These are phyloP conservation scores for Cyclina sinensis DNA, from an alignment of 1,140 invertebrate genomes.

Conservation along the genomic window DNA sequence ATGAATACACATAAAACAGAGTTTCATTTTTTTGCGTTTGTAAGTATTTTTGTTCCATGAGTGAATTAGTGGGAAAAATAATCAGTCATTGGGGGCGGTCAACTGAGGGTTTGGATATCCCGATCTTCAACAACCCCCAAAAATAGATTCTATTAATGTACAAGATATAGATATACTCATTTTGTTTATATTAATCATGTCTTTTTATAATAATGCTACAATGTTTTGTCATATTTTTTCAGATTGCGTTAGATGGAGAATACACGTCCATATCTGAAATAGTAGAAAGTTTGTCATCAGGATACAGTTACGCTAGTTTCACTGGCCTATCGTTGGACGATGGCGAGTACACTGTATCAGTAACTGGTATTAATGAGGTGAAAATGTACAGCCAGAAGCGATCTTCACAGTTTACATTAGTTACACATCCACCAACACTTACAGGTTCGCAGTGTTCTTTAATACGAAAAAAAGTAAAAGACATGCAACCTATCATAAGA, in stretches of 20 bases:
- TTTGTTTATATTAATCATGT: too few relatives aligned
- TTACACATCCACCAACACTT: not conserved
- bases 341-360: conserved; percentile 31
- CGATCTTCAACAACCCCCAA: too few relatives aligned
- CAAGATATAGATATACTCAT: too few relatives aligned
- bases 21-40: not conserved
- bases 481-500: too few relatives aligned
- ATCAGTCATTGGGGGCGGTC: too few relatives aligned
- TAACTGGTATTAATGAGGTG: conserved; percentile 38
- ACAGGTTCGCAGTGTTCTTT: conserved; percentile 37
- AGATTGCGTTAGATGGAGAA: conserved; percentile 1
- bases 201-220: too few relatives aligned
- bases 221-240: not conserved
- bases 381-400: conserved; percentile 48
- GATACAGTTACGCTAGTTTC: conserved; percentile 30
- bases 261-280: not conserved
- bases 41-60: not conserved
- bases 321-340: not conserved
- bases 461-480: too few relatives aligned
- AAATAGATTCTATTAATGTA: too few relatives aligned
- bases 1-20: too few relatives aligned
- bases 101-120: too few relatives aligned
- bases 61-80: too few relatives aligned
- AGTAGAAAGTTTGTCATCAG: not conserved
- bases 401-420: not conserved